A percentile compares a stretch with the other conserved stretches of the same genome.
phyloP scores from a whole-genome alignment of 2,888 invertebrate species.

The Pachliopta kotzebuea region DNA sequence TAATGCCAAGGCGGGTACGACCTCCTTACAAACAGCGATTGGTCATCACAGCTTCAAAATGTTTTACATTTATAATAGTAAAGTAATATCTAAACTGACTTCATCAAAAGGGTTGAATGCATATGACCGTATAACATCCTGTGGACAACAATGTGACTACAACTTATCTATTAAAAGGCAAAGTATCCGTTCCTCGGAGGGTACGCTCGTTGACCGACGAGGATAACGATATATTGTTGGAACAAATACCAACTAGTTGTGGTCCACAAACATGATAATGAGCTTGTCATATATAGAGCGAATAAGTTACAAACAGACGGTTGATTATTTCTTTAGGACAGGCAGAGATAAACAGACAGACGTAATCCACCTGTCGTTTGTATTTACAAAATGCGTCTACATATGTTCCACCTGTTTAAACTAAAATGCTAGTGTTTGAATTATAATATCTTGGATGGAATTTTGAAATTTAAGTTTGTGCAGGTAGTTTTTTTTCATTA shows the following conservation, averaged over 20 bases:
- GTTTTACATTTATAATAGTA: no score
- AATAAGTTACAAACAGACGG: conserved; percentile 32
- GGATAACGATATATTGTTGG: conserved; percentile 24
- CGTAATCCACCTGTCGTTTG: conserved; percentile 46
- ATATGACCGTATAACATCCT: no score
- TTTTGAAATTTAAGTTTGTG: no score
- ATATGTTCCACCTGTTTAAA: conserved; percentile 54
- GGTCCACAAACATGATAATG: conserved; percentile 36
- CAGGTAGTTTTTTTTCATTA: no score
- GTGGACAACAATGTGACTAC: no score
- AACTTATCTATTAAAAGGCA: conserved; percentile 15
- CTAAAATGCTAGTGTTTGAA: conserved; percentile 32
- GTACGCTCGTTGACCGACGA: conserved; percentile 3
- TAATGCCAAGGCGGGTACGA: no score
- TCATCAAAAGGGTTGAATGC: no score
- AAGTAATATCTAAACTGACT: no score
- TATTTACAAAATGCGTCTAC: conserved; percentile 46
- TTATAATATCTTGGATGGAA: not conserved
- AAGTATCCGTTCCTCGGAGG: conserved; percentile 9
- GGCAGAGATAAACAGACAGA: conserved; percentile 41
- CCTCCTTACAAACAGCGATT: no score
- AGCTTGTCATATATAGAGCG: conserved; percentile 37
- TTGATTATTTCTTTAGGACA: conserved; percentile 42
- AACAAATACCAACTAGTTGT: conserved; percentile 29
- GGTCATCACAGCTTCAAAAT: no score